Base-by-base conservation (phyloP, 2,888 invertebrate genomes). In the Coecobrya sp. region DNA sequence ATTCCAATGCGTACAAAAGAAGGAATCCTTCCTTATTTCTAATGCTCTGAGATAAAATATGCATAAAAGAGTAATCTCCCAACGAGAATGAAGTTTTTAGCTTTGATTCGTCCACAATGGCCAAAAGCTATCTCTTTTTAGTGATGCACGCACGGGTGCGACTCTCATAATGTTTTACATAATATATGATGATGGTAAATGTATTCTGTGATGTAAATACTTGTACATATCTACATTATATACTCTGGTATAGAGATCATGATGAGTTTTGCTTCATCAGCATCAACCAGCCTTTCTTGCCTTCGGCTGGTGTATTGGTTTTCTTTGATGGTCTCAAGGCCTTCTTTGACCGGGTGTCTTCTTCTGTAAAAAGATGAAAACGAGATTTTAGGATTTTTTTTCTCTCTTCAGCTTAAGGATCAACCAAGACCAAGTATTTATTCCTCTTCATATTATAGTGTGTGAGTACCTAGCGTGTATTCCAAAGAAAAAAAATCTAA, bases 271-370 rank as follows among this genome's bases (percentile, higher is more conserved):
- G 76, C 73, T 76, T 90, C 79, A 65, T 86, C 86, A 91, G 5
- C 52, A n/a, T n/a, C n/a, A n/a, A n/a, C n/a, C n/a, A 82, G 11
- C 68, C 45, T 16, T 27, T 42, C 30, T 81, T 81, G 86, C 81
- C 79, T 81, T n/a, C 52, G 65, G 79, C 86, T 55, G 30, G 76
- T 11, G 68, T 91, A 91, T 91, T 86, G 79, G 79, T 91, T 91
- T 85, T 91, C 79, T 91, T 90, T 86, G 68, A 86, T 86, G 79
- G 79, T 70, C 86, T 81, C 76, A 79, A 86, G 91, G 91, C 79
- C 86, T 86, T 81, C 90, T 86, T 36, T 91, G 91, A 81, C 86
- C 91, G 91, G 86, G 91, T 91, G 91, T 91, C 85, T 81, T 36
- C 55, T 73, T 62, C 13, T 68, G 42, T 65, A 27, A 27, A 79